These are phyloP conservation scores for Microtus ochrogaster DNA, from an alignment of 2,113 vertebrate species.

Conservation along the genomic window DNA sequence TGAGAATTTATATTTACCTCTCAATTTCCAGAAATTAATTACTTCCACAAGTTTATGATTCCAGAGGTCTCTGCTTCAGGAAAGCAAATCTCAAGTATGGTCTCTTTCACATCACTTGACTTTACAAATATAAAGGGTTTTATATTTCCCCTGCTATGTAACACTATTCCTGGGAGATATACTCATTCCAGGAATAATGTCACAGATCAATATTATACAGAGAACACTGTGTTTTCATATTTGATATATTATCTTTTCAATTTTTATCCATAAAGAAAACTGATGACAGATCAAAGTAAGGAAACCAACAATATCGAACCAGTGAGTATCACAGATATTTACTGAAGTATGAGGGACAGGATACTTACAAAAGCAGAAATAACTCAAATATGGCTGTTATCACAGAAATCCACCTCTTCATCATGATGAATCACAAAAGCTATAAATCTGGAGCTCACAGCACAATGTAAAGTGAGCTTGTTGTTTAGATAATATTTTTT, in stretches of 20 bases:
- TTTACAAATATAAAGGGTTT: neutral
- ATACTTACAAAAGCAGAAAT: neutral
- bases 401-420: no score
- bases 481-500: neutral
- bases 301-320: neutral
- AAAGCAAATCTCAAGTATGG: neutral
- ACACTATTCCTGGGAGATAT: neutral
- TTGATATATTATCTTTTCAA: neutral
- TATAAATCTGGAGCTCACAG: neutral
- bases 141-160: neutral
- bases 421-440: neutral
- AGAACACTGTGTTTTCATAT: neutral
- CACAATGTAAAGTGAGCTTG: neutral
- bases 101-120: neutral
- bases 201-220: neutral
- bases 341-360: neutral
- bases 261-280: neutral
- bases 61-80: neutral
- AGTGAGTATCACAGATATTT: neutral
- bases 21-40: neutral
- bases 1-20: neutral
- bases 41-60: neutral
- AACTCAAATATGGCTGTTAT: neutral
- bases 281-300: neutral
- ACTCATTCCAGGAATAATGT: neutral